Percentiles rank a stretch among this genome's conserved stretches.
phyloP scores from a whole-genome alignment of 2,888 invertebrate species.

The Elaeidobius kamerunicus region DNA sequence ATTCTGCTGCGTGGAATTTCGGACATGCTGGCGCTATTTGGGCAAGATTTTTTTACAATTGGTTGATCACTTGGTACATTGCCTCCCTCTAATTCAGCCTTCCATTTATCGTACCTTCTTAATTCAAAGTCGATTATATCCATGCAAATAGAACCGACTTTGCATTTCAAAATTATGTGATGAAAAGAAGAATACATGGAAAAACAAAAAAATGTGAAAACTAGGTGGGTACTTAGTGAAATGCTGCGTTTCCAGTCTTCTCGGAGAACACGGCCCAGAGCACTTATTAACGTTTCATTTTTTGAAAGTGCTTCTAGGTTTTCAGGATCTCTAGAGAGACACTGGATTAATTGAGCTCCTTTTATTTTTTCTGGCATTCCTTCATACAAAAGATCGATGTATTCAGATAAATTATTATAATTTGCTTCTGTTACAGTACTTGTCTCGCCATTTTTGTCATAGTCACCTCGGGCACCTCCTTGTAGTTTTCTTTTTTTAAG shows the following conservation, averaged over 20 bases:
- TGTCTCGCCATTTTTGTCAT: slow-evolving; percentile 35
- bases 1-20: slow-evolving; percentile 63
- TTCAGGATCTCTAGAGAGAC: slow-evolving; percentile 89
- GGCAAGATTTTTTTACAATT: slow-evolving; percentile 45
- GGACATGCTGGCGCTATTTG: slow-evolving; percentile 52
- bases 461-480: slow-evolving; percentile 40
- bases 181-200: slow-evolving; percentile 96
- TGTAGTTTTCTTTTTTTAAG: slow-evolving; percentile 72
- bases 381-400: slow-evolving; percentile 95
- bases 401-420: slow-evolving; percentile 85
- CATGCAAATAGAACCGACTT: slow-evolving; percentile 96
- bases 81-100: slow-evolving; percentile 60
- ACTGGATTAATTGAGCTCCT: slow-evolving; percentile 87
- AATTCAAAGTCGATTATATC: slow-evolving; percentile 95
- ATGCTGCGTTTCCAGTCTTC: slow-evolving; percentile 98
- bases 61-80: slow-evolving; percentile 48
- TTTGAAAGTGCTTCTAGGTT: slow-evolving; percentile 90
- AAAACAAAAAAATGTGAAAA: slow-evolving; percentile 96
- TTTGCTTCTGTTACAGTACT: slow-evolving; percentile 58
- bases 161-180: slow-evolving; percentile 90
- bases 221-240: slow-evolving; percentile 93
- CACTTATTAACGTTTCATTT: slow-evolving; percentile 94
- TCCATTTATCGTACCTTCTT: slow-evolving; percentile 91
- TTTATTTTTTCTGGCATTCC: slow-evolving; percentile 89
- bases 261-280: slow-evolving; percentile 88